Percentiles rank a stretch among this genome's conserved stretches.
These are phyloP conservation scores for Hypomecis atomaria DNA, from an alignment of 2,888 invertebrate genomes.

Conservation along the genomic window DNA sequence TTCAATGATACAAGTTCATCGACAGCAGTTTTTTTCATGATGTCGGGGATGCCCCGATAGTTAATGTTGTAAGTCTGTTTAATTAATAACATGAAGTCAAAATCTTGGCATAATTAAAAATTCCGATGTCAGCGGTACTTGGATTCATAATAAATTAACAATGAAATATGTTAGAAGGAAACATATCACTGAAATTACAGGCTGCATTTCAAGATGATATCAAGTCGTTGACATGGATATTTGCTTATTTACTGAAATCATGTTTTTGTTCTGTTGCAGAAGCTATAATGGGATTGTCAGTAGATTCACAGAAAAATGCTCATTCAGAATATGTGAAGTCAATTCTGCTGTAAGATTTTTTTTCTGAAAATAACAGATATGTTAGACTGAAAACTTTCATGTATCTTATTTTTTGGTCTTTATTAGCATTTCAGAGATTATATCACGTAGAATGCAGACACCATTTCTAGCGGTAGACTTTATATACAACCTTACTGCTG, in stretches of 20 bases:
- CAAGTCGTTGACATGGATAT: not conserved
- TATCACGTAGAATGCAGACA: conserved; percentile 65
- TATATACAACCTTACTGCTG: conserved; percentile 78
- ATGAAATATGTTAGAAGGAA: too few species aligned
- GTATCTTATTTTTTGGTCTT: conserved; percentile 16
- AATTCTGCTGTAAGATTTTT: conserved; percentile 86
- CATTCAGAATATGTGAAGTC: conserved; percentile 90
- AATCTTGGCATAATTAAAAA: too few species aligned
- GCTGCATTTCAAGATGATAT: too few species aligned
- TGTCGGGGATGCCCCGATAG: too few species aligned
- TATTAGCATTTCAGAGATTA: conserved; percentile 56
- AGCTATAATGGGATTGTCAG: conserved; percentile 92
- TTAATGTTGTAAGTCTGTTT: too few species aligned
- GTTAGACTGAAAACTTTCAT: not conserved
- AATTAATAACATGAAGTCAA: too few species aligned
- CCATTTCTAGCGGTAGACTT: conserved; percentile 60
- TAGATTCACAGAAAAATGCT: conserved; percentile 88
- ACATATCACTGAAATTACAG: too few species aligned
- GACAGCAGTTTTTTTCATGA: too few species aligned
- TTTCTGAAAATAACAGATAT: conserved; percentile 35
- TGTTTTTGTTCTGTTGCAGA: conserved; percentile 80
- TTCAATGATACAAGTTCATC: too few species aligned
- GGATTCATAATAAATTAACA: too few species aligned
- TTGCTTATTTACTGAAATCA: not conserved
- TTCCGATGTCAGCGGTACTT: too few species aligned